Conservation (phyloP, 2,797 vertebrate genomes). For the Danio albolineatus region DNA sequence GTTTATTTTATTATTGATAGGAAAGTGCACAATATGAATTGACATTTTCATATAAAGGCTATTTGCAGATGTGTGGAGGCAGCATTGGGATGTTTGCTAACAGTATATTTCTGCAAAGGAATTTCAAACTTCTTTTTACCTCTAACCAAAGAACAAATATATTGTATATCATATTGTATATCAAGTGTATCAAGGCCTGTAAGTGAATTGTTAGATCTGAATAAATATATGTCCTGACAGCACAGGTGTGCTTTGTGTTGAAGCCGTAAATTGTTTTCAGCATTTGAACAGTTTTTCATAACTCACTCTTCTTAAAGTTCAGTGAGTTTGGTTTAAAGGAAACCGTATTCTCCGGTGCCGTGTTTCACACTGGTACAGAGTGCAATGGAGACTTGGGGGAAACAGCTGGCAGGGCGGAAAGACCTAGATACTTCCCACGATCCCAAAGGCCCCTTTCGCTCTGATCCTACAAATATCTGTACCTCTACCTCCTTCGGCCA, state of each 20-base stretch:
- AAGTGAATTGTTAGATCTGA: neutral
- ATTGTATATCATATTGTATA: too few relatives aligned
- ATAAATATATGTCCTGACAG: neutral
- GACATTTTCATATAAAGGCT: too few relatives aligned
- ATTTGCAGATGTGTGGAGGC: too few relatives aligned
- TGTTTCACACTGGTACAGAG: conserved; percentile 26
- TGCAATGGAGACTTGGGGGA: conserved; percentile 29
- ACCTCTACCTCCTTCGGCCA: conserved; percentile 3
- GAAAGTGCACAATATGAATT: too few relatives aligned
- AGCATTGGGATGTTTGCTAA: too few relatives aligned
- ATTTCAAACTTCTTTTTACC: too few relatives aligned
- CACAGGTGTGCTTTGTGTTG: neutral
- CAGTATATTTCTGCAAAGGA: too few relatives aligned
- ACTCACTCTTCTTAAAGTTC: conserved; percentile 9
- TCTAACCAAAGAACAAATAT: too few relatives aligned
- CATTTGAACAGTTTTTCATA: neutral
- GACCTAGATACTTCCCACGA: conserved; percentile 52
- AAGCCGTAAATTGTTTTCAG: neutral
- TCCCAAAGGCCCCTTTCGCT: conserved; percentile 24
- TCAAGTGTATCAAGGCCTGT: too few relatives aligned
- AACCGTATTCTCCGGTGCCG: conserved; percentile 11
- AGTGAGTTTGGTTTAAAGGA: conserved; percentile 6
- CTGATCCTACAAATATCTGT: conserved; percentile 29
- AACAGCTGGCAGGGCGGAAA: conserved; percentile 54
- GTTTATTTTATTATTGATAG: too few relatives aligned